Base-by-base conservation (phyloP, 1,140 invertebrate species). In the Bilobella aurantiaca region DNA sequence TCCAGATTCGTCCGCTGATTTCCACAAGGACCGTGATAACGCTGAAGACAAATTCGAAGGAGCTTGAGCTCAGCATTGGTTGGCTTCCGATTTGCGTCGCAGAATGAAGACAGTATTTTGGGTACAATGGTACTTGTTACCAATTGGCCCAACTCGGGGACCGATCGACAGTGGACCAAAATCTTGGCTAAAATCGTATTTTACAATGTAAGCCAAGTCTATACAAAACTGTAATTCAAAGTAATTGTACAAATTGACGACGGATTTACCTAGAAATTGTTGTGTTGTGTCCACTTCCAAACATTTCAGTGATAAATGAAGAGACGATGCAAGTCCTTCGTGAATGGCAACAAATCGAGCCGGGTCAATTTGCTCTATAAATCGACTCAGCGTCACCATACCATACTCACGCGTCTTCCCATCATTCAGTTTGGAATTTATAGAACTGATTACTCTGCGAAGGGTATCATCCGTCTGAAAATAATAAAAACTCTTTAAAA, bases 1-100 rank as follows among this genome's bases (percentile, higher is more conserved):
- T 73, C 71, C 14, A 73, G 23, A 28, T 73, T 65, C 30, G 30
- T 31, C 37, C 65, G 14, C 27, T 58, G 64, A 30, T 53, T 34
- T 47, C 66, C 68, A 65, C 68, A 70, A 1, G 71, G 68, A n/a
- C 71, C 71, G 37, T 64, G 68, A 57, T 63, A 70, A 18, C 64
- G 60, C 27, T 61, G 47, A 2, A 73, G 56, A 42, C 71, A 73
- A 2, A 63, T 34, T 49, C 53, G 42, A 14, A 73, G 25, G 1
- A 67, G 53, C 25, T 27, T 16, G 8, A 73, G 16, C 30, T 69
- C 66, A 53, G 12, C 23, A 53, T 5, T 23, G 21, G 49, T 18
- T 23, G 49, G 49, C 5, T 23, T 23, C 5, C 49, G 49, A 12
- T 5, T 16, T 53, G 49, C 14, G 23, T 53, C 49, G 25, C 8